phyloP scores from a whole-genome alignment of 2,888 invertebrate species.

The Harpagoxenus sublaevis region DNA sequence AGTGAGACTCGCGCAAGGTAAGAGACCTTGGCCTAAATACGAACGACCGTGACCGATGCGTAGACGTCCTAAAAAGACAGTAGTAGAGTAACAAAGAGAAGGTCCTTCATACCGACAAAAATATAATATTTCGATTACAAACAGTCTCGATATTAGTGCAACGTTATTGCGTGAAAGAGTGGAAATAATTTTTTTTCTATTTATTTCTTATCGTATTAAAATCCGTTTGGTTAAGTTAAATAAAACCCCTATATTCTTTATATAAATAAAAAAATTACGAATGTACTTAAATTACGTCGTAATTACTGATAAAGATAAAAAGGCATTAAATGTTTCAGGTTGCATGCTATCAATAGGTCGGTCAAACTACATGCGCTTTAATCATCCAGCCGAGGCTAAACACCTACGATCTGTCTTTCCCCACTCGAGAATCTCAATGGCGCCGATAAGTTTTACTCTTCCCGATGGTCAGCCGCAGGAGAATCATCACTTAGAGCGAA shows the following conservation, averaged over 20 bases:
- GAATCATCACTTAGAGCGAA: conserved; percentile 86
- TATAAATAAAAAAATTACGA: background rate
- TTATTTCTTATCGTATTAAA: background rate
- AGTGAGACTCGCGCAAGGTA: conserved; percentile 94
- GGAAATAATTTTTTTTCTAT: background rate
- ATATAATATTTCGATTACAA: conserved; percentile 3
- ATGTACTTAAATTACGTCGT: background rate
- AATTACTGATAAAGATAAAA: conserved; percentile 4
- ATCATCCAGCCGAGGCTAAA: conserved; percentile 96
- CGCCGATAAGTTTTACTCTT: conserved; percentile 90
- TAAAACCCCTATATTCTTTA: background rate
- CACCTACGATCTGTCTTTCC: conserved; percentile 94
- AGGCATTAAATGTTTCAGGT: conserved; percentile 87
- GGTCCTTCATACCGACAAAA: background rate
- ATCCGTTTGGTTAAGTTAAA: background rate
- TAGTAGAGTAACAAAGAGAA: background rate
- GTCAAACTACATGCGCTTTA: conserved; percentile 96
- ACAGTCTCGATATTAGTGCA: background rate
- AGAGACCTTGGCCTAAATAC: conserved; percentile 75
- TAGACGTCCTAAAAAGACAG: conserved; percentile 27
- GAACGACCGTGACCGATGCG: conserved; percentile 19
- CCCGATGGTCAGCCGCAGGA: conserved; percentile 68
- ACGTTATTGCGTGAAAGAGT: background rate
- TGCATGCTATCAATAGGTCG: conserved; percentile 97
- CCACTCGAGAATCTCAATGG: conserved; percentile 92